Percentiles rank a stretch among this genome's conserved stretches.
phyloP scores from a whole-genome alignment of 2,888 invertebrate genomes.

The Diarsia mendica region DNA sequence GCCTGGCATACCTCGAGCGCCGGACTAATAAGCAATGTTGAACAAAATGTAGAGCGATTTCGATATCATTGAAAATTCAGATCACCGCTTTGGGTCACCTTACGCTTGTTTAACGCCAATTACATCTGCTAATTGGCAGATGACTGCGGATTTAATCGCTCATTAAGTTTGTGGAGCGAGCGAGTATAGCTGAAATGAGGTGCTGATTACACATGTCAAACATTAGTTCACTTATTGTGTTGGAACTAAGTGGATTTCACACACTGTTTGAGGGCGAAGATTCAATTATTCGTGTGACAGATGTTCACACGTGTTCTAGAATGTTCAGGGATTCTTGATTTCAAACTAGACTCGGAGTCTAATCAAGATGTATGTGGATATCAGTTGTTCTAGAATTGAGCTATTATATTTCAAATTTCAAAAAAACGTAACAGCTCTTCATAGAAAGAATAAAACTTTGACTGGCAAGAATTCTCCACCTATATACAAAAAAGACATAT shows the following conservation, averaged over 20 bases:
- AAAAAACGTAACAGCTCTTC: neutral
- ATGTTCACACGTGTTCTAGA: conserved; percentile 3
- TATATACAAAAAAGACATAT: conserved; percentile 31
- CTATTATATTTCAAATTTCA: neutral
- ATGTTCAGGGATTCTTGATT: neutral
- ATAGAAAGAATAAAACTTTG: neutral
- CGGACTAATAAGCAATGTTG: conserved; percentile 50
- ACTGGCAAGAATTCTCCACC: neutral
- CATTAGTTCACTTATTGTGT: conserved; percentile 56
- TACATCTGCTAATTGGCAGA: conserved; percentile 62
- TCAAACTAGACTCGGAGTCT: neutral
- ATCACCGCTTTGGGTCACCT: conserved; percentile 52
- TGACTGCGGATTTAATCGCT: conserved; percentile 56
- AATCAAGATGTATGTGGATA: neutral
- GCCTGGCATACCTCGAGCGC: conserved; percentile 69
- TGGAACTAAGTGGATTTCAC: conserved; percentile 58
- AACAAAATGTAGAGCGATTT: conserved; percentile 60
- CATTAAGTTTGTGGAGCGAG: conserved; percentile 57
- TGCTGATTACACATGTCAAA: conserved; percentile 58
- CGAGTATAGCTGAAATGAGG: conserved; percentile 49
- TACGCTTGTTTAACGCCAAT: conserved; percentile 61
- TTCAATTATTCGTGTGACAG: neutral
- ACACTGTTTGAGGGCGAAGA: conserved; percentile 24
- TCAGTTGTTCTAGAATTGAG: neutral
- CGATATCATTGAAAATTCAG: conserved; percentile 59